Evolutionary conservation across 2,888 invertebrate species (phyloP).

Genomic region (Ophion slaviceki): DNA sequence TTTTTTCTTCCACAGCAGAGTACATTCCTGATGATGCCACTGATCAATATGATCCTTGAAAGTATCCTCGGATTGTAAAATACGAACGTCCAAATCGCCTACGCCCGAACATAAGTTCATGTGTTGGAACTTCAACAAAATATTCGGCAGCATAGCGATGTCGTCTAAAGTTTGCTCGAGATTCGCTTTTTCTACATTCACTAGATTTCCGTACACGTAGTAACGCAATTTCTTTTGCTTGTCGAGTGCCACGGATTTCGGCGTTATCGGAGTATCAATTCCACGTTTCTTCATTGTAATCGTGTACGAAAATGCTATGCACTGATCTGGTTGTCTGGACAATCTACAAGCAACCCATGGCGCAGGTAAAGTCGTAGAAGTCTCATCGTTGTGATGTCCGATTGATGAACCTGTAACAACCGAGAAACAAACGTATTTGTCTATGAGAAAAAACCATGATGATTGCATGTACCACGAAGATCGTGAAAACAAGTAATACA

Average conservation of each 20-base stretch:
- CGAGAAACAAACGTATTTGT: not conserved
- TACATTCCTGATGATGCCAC: conserved; percentile 18
- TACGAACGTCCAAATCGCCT: conserved; percentile 1
- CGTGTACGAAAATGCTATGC: conserved; percentile 17
- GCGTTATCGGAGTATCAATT: not conserved
- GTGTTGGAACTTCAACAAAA: conserved; percentile 12
- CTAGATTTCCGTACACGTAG: conserved; percentile 27
- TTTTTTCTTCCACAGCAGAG: conserved; percentile 13
- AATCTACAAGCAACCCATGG: conserved; percentile 21
- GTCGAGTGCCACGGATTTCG: conserved; percentile 32
- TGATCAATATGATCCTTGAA: conserved; percentile 23
- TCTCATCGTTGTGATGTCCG: not conserved
- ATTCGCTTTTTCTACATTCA: not conserved
- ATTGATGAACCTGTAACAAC: conserved; percentile 20
- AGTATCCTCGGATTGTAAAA: not conserved
- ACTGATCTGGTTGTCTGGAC: conserved; percentile 12
- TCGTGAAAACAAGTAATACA: no score
- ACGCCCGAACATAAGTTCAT: conserved; percentile 20
- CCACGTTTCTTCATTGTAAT: not conserved
- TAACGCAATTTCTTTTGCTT: conserved; percentile 18
- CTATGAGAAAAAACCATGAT: no score
- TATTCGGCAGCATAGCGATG: not conserved
- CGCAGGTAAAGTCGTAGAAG: not conserved
- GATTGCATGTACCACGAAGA: no score
- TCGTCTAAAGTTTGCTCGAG: conserved; percentile 3